Evolutionary conservation across 2,797 vertebrate genomes (phyloP).

Genomic region (Sebastiscus albofasciatus): DNA sequence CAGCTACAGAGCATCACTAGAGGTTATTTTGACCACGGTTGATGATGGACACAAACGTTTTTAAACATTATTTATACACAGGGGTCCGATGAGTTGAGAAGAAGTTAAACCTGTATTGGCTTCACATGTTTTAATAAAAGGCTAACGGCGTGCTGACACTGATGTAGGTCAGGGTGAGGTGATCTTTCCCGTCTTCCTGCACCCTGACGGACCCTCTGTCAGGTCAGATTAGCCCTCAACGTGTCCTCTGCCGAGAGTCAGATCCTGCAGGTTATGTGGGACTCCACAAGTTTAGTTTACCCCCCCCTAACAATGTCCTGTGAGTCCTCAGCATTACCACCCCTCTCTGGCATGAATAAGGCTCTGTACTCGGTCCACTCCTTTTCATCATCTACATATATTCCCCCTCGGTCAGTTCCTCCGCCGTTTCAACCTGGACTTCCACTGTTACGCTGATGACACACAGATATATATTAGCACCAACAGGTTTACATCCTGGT

Average conservation of each 20-base stretch:
- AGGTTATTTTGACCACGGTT: too few relatives aligned
- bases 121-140: background rate
- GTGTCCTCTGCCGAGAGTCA: background rate
- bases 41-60: too few relatives aligned
- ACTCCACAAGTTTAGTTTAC: background rate
- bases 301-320: background rate
- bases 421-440: too few relatives aligned
- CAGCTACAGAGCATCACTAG: background rate
- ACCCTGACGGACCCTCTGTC: background rate
- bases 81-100: background rate
- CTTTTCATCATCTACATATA: too few relatives aligned
- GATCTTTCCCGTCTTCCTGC: background rate
- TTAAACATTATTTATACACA: background rate
- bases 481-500: too few relatives aligned
- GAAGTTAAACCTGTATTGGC: background rate
- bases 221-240: slow-evolving; percentile 8
- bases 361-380: too few relatives aligned
- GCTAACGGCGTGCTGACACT: background rate
- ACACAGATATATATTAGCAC: too few relatives aligned
- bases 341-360: background rate
- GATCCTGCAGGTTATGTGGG: slow-evolving; percentile 6
- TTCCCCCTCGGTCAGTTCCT: too few relatives aligned
- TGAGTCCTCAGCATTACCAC: background rate
- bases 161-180: background rate
- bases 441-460: too few relatives aligned